Base-by-base conservation (phyloP, 2,888 invertebrate species). In the Ariolimax columbianus region DNA sequence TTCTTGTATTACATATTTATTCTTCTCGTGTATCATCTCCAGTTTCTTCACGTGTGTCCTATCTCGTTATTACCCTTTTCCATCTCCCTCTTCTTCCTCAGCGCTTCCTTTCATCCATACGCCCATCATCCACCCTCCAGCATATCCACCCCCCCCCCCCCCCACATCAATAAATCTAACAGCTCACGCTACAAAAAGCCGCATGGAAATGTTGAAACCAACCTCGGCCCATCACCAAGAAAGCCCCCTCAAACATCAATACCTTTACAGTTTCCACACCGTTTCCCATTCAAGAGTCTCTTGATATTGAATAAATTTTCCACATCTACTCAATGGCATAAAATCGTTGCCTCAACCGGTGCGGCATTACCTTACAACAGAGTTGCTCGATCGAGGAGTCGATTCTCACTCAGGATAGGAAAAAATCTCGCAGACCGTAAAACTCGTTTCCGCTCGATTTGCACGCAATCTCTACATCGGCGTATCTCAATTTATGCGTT, bases 291-390 rank as follows among this genome's bases (percentile, higher is more conserved):
- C n/a, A 26, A 40, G 40, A 72, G 40, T 26, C 72, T 40, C 72
- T 72, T 72, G n/a, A 40, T 43, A 43, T 26, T 72, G 72, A 19
- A 72, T 72, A 72, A 72, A 72, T n/a, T 43, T 6, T 43, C 40
- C 26, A 72, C 40, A 66, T 26, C 23, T 43, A 36, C 72, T 40
- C 72, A 72, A 72, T 72, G 4, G 43, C 43, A 7, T 14, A 40
- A 23, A 72, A 72, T 72, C 72, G 26, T 72, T 72, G 7, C 19
- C 11, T 23, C 72, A 72, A 72, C 40, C n/a, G 43, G 40, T 43
- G 72, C 72, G 2, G n/a, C 40, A 19, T 11, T 26, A 43, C 40
- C 6, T 26, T 26, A 40, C 14, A 23, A 72, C 40, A 72, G 72
- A 43, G n/a, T 26, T 72, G 26, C 72, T 26, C 72, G n/a, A 30